Evolutionary conservation across 2,888 invertebrate genomes (phyloP).

Genomic region (Drosophila nigricruria): DNA sequence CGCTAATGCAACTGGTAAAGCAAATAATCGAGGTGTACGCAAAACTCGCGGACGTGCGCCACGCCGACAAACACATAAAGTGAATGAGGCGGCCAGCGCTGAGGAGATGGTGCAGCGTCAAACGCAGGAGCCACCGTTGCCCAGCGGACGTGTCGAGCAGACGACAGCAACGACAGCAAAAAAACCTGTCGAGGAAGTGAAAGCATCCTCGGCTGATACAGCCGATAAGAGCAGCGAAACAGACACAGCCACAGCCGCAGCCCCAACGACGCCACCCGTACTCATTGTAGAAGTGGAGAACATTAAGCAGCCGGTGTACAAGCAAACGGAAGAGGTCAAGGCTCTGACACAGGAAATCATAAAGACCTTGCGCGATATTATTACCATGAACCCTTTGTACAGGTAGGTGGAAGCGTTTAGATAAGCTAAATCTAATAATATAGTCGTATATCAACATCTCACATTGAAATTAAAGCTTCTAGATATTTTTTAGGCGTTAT

Average conservation of each 20-base stretch:
- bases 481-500: conserved; percentile 1
- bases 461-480: background rate
- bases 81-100: conserved; percentile 31
- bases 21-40: conserved; percentile 85
- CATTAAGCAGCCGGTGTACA: conserved; percentile 93
- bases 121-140: conserved; percentile 46
- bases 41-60: conserved; percentile 84
- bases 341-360: conserved; percentile 98
- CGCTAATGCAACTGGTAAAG: conserved; percentile 82
- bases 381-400: conserved; percentile 98
- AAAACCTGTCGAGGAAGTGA: background rate
- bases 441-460: background rate
- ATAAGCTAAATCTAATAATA: background rate
- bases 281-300: conserved; percentile 98
- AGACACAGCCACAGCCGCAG: background rate
- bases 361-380: conserved; percentile 98
- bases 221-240: conserved; percentile 17
- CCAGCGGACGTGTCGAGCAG: conserved; percentile 31
- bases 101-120: conserved; percentile 45
- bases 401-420: conserved; percentile 84
- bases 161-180: conserved; percentile 36
- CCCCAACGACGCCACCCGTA: conserved; percentile 85
- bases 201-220: conserved; percentile 1
- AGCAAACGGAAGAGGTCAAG: conserved; percentile 97
- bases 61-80: conserved; percentile 70